Percentiles rank a stretch among this genome's conserved stretches.
These are phyloP conservation scores for Cartodere bifasciata DNA, from an alignment of 2,888 invertebrate species.

Conservation along the genomic window DNA sequence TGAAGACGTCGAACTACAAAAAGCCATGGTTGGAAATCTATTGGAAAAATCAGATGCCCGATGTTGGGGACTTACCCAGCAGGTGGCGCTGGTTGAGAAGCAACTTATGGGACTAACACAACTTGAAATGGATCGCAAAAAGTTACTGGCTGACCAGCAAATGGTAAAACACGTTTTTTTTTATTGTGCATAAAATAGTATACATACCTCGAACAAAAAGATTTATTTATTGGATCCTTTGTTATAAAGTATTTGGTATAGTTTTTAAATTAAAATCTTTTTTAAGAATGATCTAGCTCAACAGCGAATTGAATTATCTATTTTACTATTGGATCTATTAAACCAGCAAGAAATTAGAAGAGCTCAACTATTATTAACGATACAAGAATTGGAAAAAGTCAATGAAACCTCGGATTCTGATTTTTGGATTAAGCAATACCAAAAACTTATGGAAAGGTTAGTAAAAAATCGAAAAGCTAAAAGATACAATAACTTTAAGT, in stretches of 20 bases:
- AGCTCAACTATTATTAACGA: conserved; percentile 50
- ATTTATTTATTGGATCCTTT: neutral
- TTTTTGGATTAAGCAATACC: conserved; percentile 73
- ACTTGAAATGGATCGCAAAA: conserved; percentile 59
- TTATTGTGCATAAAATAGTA: neutral
- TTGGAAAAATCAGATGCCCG: conserved; percentile 61
- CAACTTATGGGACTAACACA: conserved; percentile 59
- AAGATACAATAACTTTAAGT: too few relatives aligned
- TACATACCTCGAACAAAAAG: too few relatives aligned
- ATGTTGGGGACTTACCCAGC: conserved; percentile 64
- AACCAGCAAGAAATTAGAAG: conserved; percentile 54
- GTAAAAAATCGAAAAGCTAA: too few relatives aligned
- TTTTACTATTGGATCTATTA: conserved; percentile 53
- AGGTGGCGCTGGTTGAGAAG: conserved; percentile 57
- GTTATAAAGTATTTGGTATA: neutral
- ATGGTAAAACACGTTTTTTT: conserved; percentile 43
- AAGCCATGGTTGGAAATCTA: conserved; percentile 56
- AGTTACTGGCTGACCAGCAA: conserved; percentile 52
- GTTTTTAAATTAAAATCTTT: conserved; percentile 6
- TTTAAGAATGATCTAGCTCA: conserved; percentile 51
- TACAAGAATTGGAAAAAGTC: conserved; percentile 57
- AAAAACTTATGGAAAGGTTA: conserved; percentile 57
- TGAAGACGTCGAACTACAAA: conserved; percentile 58
- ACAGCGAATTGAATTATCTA: conserved; percentile 53
- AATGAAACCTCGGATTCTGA: conserved; percentile 40